These are phyloP conservation scores for Hirundo rustica DNA, from an alignment of 2,797 vertebrate genomes.

Conservation along the genomic window DNA sequence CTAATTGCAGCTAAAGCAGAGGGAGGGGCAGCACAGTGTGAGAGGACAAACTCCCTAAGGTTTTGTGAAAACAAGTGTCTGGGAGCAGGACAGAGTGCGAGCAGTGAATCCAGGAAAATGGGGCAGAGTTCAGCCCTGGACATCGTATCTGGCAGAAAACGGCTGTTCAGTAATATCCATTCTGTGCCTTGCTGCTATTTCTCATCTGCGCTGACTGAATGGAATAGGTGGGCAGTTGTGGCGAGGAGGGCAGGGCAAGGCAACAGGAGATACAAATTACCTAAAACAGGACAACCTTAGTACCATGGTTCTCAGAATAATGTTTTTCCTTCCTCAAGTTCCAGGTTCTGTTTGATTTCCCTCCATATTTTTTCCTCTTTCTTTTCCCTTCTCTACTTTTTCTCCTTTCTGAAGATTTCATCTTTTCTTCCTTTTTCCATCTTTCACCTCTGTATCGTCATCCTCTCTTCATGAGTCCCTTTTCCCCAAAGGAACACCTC, in stretches of 20 bases:
- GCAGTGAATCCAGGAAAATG: background rate
- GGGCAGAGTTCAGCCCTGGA: background rate
- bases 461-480: background rate
- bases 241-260: background rate
- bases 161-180: background rate
- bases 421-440: background rate
- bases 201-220: background rate
- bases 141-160: background rate
- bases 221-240: background rate
- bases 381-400: background rate
- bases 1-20: slow-evolving; percentile 1
- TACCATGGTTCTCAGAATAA: background rate
- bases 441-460: background rate
- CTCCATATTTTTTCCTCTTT: background rate
- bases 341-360: background rate
- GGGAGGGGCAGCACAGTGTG: background rate
- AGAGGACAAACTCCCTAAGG: background rate
- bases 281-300: background rate
- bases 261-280: background rate
- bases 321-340: background rate
- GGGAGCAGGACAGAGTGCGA: background rate
- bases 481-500: background rate
- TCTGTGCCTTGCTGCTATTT: background rate
- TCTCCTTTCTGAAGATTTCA: background rate
- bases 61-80: background rate